A percentile compares a stretch with the other conserved stretches of the same genome.
Conservation (phyloP, 2,113 vertebrate genomes). For the Ailuropoda melanoleuca region DNA sequence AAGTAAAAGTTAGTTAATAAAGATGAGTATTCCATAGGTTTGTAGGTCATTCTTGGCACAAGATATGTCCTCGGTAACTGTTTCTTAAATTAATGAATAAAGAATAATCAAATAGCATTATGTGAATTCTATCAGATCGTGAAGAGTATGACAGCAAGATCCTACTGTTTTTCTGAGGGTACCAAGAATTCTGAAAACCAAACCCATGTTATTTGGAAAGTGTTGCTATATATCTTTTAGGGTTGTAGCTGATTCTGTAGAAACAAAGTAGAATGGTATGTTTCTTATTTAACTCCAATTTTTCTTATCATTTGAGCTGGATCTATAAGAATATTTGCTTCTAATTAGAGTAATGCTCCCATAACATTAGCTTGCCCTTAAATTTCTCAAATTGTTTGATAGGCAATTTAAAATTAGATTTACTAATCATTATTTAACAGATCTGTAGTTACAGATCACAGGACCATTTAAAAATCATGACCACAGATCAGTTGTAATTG, state of each 20-base stretch:
- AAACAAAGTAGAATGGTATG: not conserved
- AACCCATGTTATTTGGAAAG: not conserved
- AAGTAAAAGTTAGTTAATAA: not conserved
- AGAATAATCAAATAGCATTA: not conserved
- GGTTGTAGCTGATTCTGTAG: not conserved
- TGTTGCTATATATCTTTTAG: not conserved
- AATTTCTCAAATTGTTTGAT: not conserved
- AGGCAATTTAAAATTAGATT: not conserved
- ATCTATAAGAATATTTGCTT: constrained; percentile 3
- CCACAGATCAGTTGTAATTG: not conserved
- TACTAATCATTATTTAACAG: not conserved
- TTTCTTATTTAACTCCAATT: not conserved
- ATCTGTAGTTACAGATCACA: not conserved
- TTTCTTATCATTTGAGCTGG: not conserved
- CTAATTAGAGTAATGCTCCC: not conserved
- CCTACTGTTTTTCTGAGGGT: not conserved
- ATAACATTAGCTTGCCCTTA: not conserved
- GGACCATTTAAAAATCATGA: not conserved
- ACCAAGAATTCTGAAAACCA: not conserved
- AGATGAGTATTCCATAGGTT: not conserved
- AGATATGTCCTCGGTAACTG: not conserved
- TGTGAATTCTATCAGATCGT: not conserved
- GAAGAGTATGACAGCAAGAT: not conserved
- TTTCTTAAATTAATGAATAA: constrained; percentile 17
- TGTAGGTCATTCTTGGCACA: not conserved